These are phyloP conservation scores for Nesidiocoris tenuis DNA, from an alignment of 2,888 invertebrate genomes.

Conservation along the genomic window DNA sequence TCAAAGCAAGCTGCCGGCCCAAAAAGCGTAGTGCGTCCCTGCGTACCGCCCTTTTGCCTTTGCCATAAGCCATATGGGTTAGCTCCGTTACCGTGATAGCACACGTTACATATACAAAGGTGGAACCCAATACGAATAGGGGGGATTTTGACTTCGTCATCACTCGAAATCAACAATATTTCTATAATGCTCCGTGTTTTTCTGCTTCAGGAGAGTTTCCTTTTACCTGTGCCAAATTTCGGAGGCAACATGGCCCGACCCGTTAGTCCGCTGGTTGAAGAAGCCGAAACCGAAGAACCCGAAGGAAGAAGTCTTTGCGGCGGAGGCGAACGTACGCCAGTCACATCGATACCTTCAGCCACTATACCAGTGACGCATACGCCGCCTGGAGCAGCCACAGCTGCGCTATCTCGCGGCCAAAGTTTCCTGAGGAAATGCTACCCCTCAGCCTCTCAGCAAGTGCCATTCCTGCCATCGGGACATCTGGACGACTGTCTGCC, in stretches of 20 bases:
- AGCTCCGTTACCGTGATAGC: too few relatives aligned
- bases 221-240: slow-evolving; percentile 53
- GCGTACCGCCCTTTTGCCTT: too few relatives aligned
- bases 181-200: too few relatives aligned
- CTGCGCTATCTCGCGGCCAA: slow-evolving; percentile 27
- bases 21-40: too few relatives aligned
- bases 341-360: slow-evolving; percentile 26
- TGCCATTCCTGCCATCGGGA: slow-evolving; percentile 56
- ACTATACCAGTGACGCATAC: slow-evolving; percentile 19
- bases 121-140: too few relatives aligned
- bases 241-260: slow-evolving; percentile 51
- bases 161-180: too few relatives aligned
- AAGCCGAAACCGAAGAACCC: slow-evolving; percentile 51
- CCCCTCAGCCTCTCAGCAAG: slow-evolving; percentile 54
- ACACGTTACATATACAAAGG: too few relatives aligned
- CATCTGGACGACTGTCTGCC: slow-evolving; percentile 60
- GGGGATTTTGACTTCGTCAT: too few relatives aligned
- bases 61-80: too few relatives aligned
- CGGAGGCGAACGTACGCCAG: slow-evolving; percentile 28
- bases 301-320: slow-evolving; percentile 47
- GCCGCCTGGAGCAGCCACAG: slow-evolving; percentile 23
- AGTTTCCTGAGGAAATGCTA: slow-evolving; percentile 55
- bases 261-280: slow-evolving; percentile 52
- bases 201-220: slow-evolving; percentile 53
- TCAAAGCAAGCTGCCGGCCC: too few relatives aligned